Percentiles rank a stretch among this genome's conserved stretches.
These are phyloP conservation scores for Metaphire vulgaris DNA, from an alignment of 1,140 invertebrate species.

Conservation along the genomic window DNA sequence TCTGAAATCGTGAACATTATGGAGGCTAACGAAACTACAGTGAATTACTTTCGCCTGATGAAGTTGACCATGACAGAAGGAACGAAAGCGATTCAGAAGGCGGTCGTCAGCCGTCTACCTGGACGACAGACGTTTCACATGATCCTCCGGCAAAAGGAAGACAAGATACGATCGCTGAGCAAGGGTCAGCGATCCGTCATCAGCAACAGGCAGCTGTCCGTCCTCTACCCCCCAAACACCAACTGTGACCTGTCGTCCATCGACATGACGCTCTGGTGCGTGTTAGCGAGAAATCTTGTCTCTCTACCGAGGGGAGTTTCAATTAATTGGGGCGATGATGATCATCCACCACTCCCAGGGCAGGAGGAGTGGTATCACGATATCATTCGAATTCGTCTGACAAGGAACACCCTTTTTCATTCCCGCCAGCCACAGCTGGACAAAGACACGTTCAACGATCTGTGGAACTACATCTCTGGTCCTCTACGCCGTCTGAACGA, in stretches of 20 bases:
- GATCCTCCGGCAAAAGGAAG: not conserved
- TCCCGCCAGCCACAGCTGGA: not conserved
- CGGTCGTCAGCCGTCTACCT: not conserved
- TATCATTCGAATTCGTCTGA: not conserved
- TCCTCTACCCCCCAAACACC: not conserved
- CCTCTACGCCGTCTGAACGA: not conserved
- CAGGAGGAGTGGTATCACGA: not conserved
- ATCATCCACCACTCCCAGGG: not conserved
- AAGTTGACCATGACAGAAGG: not conserved
- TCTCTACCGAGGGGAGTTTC: not conserved
- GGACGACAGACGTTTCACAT: not conserved
- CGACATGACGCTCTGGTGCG: not conserved
- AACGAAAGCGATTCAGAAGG: not conserved
- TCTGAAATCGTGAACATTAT: too few relatives aligned
- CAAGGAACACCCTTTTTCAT: not conserved
- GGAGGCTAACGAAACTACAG: too few relatives aligned
- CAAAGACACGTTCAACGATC: not conserved
- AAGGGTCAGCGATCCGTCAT: not conserved
- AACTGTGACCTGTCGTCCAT: not conserved
- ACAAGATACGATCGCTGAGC: not conserved
- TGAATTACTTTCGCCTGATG: not conserved
- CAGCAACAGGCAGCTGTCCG: not conserved
- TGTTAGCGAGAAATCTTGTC: not conserved
- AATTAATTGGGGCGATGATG: not conserved
- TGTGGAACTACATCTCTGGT: not conserved